A percentile compares a stretch with the other conserved stretches of the same genome.
phyloP scores from a whole-genome alignment of 2,797 vertebrate genomes.

The Hoplostethus atlanticus region DNA sequence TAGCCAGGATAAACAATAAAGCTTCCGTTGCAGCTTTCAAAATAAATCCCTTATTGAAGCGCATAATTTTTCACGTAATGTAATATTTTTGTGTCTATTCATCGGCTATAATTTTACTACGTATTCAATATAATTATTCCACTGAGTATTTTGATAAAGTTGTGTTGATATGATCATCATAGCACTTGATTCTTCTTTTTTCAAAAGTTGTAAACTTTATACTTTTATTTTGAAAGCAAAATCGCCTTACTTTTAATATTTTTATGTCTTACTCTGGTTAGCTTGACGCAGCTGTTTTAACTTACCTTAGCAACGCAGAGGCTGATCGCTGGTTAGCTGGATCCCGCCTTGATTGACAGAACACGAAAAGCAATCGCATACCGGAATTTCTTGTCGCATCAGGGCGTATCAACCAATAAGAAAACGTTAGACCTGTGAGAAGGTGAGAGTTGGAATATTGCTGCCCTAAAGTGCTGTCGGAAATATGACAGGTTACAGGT shows the following conservation, averaged over 20 bases:
- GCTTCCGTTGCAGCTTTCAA: slow-evolving; percentile 40
- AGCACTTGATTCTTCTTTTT: background rate
- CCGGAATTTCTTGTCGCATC: slow-evolving; percentile 49
- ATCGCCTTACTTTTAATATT: too few relatives aligned
- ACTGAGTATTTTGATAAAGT: background rate
- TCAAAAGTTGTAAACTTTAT: background rate
- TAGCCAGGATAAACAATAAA: accelerated
- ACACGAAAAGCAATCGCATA: slow-evolving; percentile 61
- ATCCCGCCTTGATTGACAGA: slow-evolving; percentile 61
- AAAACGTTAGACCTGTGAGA: slow-evolving; percentile 29
- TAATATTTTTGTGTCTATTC: background rate
- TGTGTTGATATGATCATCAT: background rate
- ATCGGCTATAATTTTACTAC: background rate
- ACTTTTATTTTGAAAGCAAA: slow-evolving; percentile 41
- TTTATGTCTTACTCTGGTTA: accelerated
- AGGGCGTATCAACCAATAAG: slow-evolving; percentile 68
- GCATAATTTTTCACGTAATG: background rate
- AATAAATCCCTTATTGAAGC: slow-evolving; percentile 7
- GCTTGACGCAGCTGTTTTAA: slow-evolving; percentile 69
- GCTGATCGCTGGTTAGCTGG: slow-evolving; percentile 58
- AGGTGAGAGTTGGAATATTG: slow-evolving; percentile 60
- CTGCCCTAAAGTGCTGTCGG: slow-evolving; percentile 29
- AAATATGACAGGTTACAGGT: background rate
- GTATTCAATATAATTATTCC: background rate
- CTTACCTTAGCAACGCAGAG: slow-evolving; percentile 84